Evolutionary conservation across 1,140 invertebrate species (phyloP).

Genomic region (Aphelinus certus): DNA sequence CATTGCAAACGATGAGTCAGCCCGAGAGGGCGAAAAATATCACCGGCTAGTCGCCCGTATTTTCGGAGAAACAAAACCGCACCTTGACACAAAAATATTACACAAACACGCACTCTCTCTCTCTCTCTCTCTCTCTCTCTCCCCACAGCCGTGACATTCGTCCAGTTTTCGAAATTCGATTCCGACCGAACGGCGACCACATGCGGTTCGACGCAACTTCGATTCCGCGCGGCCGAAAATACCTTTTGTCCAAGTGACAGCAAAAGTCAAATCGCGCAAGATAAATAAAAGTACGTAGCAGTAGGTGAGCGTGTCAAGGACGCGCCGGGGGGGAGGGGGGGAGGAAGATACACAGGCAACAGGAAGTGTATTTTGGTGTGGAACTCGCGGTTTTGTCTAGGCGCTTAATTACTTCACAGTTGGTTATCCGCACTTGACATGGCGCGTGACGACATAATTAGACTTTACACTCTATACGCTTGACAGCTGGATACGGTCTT

Average conservation of each 20-base stretch:
- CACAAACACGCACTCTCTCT: background rate
- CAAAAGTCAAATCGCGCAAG: slow-evolving; percentile 14
- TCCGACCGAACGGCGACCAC: background rate
- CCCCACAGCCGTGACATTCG: background rate
- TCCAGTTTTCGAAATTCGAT: background rate
- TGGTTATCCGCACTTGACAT: too few species aligned
- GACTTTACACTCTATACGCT: too few species aligned
- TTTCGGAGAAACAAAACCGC: background rate
- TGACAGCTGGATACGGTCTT: too few species aligned
- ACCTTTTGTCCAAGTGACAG: slow-evolving; percentile 18
- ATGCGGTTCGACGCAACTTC: slow-evolving; percentile 8
- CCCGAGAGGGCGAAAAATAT: too few species aligned
- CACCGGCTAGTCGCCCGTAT: background rate
- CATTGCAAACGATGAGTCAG: too few species aligned
- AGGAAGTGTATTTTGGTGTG: too few species aligned
- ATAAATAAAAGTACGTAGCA: slow-evolving; percentile 28
- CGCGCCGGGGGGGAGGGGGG: background rate
- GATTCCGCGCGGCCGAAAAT: slow-evolving; percentile 1
- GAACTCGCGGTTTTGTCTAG: slow-evolving; percentile 7
- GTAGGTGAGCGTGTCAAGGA: slow-evolving; percentile 44
- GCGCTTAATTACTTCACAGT: too few species aligned
- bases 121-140: too few species aligned
- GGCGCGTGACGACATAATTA: too few species aligned
- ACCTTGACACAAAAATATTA: slow-evolving; percentile 14
- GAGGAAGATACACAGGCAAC: too few species aligned